Evolutionary conservation across 2,888 invertebrate species (phyloP).

Genomic region (Diarsia brunnea): DNA sequence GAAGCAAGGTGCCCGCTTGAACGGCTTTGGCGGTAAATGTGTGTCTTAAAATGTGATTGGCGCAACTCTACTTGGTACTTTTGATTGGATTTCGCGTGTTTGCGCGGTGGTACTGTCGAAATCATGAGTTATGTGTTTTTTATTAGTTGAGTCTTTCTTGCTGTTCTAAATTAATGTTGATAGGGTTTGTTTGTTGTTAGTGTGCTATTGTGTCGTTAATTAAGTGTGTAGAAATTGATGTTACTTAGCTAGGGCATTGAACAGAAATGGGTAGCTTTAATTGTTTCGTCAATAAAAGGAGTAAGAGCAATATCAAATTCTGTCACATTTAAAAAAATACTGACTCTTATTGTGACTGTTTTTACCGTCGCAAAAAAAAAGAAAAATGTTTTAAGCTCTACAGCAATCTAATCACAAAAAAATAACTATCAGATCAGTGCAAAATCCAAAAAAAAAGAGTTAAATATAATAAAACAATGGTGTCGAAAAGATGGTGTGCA

Average conservation of each 20-base stretch:
- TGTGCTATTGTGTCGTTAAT: background rate
- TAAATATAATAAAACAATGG: no score
- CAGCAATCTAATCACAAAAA: background rate
- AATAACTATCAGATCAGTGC: no score
- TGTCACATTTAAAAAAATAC: background rate
- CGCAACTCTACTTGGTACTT: slow-evolving; percentile 80
- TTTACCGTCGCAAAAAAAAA: background rate
- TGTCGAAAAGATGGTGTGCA: no score
- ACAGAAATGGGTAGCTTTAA: background rate
- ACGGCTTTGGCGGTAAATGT: slow-evolving; percentile 88
- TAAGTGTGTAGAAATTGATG: slow-evolving; percentile 1
- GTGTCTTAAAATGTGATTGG: slow-evolving; percentile 84
- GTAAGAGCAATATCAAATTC: background rate
- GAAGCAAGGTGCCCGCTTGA: slow-evolving; percentile 86
- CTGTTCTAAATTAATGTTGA: background rate
- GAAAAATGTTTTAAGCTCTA: background rate
- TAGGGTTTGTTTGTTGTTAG: background rate
- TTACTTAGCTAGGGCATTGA: background rate
- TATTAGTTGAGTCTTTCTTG: background rate
- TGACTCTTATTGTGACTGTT: background rate
- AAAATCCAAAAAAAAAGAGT: no score
- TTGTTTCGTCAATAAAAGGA: background rate
- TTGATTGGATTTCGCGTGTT: slow-evolving; percentile 56
- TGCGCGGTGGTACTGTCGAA: background rate
- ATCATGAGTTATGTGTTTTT: slow-evolving; percentile 12